Conservation (phyloP, 30 jellyfish, hydroid and myxozoan species). For the Phacellophora camtschatica region DNA sequence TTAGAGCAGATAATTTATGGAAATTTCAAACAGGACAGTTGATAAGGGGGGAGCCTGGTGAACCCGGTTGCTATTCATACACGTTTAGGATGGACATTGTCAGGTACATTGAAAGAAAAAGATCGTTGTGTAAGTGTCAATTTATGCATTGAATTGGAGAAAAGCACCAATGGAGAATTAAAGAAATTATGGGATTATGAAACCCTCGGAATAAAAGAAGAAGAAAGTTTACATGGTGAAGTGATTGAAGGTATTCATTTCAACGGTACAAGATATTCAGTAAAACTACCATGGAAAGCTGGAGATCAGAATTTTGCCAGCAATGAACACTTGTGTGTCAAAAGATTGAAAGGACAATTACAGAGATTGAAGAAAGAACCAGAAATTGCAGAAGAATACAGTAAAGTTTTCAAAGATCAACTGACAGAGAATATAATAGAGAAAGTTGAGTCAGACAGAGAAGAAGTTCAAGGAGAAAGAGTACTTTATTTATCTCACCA, state of each 20-base stretch:
- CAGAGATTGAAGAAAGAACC: neutral
- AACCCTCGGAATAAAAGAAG: neutral
- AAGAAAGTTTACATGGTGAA: neutral
- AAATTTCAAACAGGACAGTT: too few species aligned
- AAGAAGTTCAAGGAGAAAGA: too few species aligned
- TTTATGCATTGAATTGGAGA: neutral
- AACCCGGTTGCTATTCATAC: neutral
- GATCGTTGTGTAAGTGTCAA: too few species aligned
- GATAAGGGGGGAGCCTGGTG: too few species aligned
- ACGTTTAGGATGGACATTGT: neutral
- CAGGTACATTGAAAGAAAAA: too few species aligned
- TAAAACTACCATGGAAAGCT: constrained; percentile 4
- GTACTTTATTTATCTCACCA: too few species aligned
- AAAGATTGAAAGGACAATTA: neutral
- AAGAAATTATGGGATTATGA: constrained; percentile 6
- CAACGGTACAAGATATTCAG: neutral
- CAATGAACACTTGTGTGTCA: neutral
- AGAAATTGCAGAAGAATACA: too few species aligned
- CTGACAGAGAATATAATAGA: too few species aligned
- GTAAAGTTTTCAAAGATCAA: too few species aligned
- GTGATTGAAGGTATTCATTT: neutral
- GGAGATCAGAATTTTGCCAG: neutral
- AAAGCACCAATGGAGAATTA: neutral
- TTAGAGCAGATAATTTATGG: too few species aligned
- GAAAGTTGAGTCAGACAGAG: too few species aligned